Base-by-base conservation (phyloP, 2,888 invertebrate species). In the Argyresthia goedartella region DNA sequence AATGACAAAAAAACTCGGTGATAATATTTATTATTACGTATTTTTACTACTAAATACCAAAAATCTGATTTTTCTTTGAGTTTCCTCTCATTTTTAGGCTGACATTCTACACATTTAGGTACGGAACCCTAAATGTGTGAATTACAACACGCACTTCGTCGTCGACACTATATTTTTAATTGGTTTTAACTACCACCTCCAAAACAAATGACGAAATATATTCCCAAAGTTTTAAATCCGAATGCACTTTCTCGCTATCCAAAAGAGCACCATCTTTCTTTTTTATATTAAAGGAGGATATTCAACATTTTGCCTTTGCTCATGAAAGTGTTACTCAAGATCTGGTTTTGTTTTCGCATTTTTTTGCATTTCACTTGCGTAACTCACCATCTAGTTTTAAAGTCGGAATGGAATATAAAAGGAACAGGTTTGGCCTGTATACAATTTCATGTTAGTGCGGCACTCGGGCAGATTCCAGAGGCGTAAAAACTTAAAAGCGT, bases 281-380 rank as follows among this genome's bases (percentile, higher is more conserved):
- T 50, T 54, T 52, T 51, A 52, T 47, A 55, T 50, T 53, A 56
- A 25, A 25, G 6, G 25, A 25, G 25, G 25, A 25, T 25, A 25
- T 25, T 36, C 36, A 25, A 45, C 44, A 45, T 48, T 41, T 13
- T 52, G 53, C 52, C 53, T n/a, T 48, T 50, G 54, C 36, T 53
- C 47, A 6, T 25, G 25, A 25, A 25, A 25, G 25, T 25, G 25
- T 4, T 25, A 25, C 25, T 25, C 6, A 25, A 25, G 25, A 25
- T 25, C 73, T 68, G 73, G 76, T 77, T 77, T 73, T 70, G 68
- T 73, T 74, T 70, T 65, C 67, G 64, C 63, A 59, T 61, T 63
- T 47, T 47, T 47, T 47, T 47, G 60, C 59, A 64, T 64, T 64
- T 52, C 35, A 54, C 60, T 76, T 76, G 70, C 72, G 73, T 72